phyloP scores from a whole-genome alignment of 2,113 vertebrate genomes.

The Alethe castanea region DNA sequence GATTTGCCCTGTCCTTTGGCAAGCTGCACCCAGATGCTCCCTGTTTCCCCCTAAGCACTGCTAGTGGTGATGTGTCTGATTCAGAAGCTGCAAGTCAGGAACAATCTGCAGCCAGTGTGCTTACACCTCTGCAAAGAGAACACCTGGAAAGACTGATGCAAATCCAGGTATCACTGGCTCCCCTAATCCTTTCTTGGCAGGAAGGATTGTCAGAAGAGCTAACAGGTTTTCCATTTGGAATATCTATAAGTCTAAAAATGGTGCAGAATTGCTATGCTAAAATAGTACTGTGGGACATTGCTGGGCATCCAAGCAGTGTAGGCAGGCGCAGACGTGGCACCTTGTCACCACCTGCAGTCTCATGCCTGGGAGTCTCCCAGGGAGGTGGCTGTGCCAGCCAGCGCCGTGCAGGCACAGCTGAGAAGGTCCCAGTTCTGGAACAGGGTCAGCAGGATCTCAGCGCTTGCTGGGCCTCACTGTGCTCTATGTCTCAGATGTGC shows the following conservation, averaged over 20 bases:
- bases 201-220: neutral
- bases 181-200: neutral
- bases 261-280: neutral
- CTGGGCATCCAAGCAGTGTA: neutral
- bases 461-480: neutral
- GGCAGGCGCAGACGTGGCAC: fast-evolving
- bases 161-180: neutral
- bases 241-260: neutral
- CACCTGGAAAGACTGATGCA: neutral
- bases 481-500: fast-evolving
- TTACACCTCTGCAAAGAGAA: neutral
- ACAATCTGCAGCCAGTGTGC: neutral
- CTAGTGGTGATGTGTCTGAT: neutral
- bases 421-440: neutral
- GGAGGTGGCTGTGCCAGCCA: neutral
- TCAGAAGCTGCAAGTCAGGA: neutral
- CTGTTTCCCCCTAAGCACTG: neutral
- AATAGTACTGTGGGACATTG: neutral
- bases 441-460: neutral
- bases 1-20: neutral
- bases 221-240: neutral
- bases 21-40: neutral
- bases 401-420: neutral
- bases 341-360: neutral
- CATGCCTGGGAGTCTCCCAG: fast-evolving